Base-by-base conservation (phyloP, 2,113 vertebrate species). In the Xenopus tropicalis region DNA sequence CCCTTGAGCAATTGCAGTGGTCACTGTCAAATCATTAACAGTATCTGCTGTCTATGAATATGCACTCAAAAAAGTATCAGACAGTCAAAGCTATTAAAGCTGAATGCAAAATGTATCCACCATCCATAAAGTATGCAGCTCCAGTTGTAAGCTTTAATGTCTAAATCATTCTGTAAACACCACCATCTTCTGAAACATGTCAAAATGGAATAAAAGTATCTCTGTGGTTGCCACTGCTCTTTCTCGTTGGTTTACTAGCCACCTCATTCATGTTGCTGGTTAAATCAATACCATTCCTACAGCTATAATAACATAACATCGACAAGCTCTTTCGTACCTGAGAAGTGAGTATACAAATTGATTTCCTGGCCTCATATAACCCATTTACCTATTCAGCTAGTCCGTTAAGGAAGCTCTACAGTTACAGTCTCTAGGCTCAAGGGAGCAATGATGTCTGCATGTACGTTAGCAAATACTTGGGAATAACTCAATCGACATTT, bases 311-410 rank as follows among this genome's bases (percentile, higher is more conserved):
- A 90, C 92, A 88, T 83, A 85, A 83, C 88, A 91, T 88, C 87
- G 89, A 91, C 90, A 87, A 82, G 85, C 86, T 90, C 86, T 85
- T 89, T 90, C 86, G 81, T 84, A 86, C 84, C 86, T 85, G 86
- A 81, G 89, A 88, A 86, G 85, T 90, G 85, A 85, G 85, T 84
- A 86, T 86, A 86, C 89, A 85, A 91, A 93, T 93, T 90, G 92
- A 94, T 93, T 91, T 91, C 90, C 89, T 85, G 85, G 89, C 86
- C 89, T 88, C 85, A 89, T 88, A 80, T 88, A 90, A 89, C 89
- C 90, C 91, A 90, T 92, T 91, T 92, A 91, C 88, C 90, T 92
- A 91, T 90, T 91, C 91, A 90, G 86, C 90, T 84, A 83, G 86
- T 90, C 88, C 69, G 84, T 86, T 88, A 88, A 86, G 87, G 86